Base-by-base conservation (phyloP, 30 jellyfish, hydroid and myxozoan genomes). In the Aurelia coerulea region DNA sequence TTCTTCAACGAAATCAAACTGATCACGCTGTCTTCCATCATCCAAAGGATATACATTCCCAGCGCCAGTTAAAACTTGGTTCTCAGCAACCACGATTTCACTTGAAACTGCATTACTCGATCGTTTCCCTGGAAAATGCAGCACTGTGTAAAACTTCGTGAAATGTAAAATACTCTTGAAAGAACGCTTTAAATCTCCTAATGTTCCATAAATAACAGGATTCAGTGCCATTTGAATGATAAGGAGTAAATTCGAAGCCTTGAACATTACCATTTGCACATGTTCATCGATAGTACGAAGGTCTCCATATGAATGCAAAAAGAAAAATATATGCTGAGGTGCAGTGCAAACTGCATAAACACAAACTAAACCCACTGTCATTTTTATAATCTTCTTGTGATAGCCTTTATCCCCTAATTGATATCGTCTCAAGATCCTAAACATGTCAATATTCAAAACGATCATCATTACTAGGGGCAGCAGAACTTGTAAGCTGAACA, bases 121-220 rank as follows among this genome's bases (percentile, higher is more conserved):
- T 23, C 76, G 37, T 46, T 65, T 65, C 42, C 76, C 42, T 23
- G 37, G 35, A 31, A 53, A 33, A 33, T 64, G 39, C 17, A 17
- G 87, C 41, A 76, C 76, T 2, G 76, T 66, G 23, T 58, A 23
- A 52, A 29, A 56, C 75, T 23, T 76, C 10, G 59, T 11, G 67
- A 18, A 58, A 8, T 37, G 23, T n/a, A 76, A 52, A 6, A 76
- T 56, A 14, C 51, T 76, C 63, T 60, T 46, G 65, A 76, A 76
- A 14, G 87, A 56, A 35, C 63, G 60, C 49, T 65, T 54, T 53
- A 76, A 54, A 32, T 76, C 87, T 54, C 95, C 88, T 14, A 74
- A 42, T 50, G 95, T 75, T 29, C 95, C 95, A 60, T 85, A 85
- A 58, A 74, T 69, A 35, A 85, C 70, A 3, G 95, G 95, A 56